Evolutionary conservation across 92 coral and sea anemone species (phyloP).

Genomic region (Paragorgia papillata): DNA sequence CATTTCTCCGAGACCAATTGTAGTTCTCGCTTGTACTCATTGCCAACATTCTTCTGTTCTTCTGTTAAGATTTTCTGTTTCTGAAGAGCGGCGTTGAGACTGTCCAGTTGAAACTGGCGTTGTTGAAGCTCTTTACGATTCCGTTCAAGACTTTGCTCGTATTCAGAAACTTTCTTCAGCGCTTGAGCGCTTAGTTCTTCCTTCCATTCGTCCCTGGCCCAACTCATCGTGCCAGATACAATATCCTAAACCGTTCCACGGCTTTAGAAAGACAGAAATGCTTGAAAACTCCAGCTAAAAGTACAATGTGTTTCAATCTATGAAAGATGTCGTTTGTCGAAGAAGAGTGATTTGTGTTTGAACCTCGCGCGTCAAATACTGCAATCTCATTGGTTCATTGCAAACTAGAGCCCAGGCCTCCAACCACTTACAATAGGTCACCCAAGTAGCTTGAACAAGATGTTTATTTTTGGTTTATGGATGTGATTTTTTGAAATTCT

Average conservation of each 20-base stretch:
- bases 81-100: slow-evolving; percentile 72
- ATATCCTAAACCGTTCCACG: slow-evolving; percentile 2
- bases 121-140: slow-evolving; percentile 79
- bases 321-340: no score
- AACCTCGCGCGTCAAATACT: not conserved
- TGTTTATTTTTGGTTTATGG: no score
- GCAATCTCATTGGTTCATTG: not conserved
- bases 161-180: slow-evolving; percentile 68
- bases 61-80: slow-evolving; percentile 81
- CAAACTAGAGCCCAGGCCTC: not conserved
- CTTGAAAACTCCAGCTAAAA: not conserved
- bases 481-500: no score
- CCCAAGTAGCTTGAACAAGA: not conserved
- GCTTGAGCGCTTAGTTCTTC: slow-evolving; percentile 72
- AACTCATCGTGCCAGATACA: slow-evolving; percentile 71
- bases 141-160: slow-evolving; percentile 79
- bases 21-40: slow-evolving; percentile 66
- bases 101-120: slow-evolving; percentile 81
- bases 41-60: slow-evolving; percentile 67
- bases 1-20: slow-evolving; percentile 69
- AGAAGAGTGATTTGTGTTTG: not conserved
- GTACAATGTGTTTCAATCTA: not conserved
- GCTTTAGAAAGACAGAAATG: not conserved
- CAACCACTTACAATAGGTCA: not conserved
- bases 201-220: slow-evolving; percentile 98